These are phyloP conservation scores for Chaunax sp. DNA, from an alignment of 2,797 vertebrate species.

Conservation along the genomic window DNA sequence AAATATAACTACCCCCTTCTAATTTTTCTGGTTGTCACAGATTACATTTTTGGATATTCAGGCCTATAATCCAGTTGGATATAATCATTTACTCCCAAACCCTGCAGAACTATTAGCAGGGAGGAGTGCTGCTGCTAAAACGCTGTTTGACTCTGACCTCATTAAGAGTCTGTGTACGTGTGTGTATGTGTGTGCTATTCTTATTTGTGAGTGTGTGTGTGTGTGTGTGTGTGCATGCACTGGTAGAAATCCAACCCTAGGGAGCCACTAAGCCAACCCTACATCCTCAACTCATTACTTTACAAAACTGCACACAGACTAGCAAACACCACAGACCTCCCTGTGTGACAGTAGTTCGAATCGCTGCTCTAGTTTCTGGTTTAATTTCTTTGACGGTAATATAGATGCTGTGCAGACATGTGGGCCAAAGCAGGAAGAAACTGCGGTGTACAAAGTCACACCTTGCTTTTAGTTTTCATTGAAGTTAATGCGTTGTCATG, in stretches of 20 bases:
- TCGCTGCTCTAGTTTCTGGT: slow-evolving; percentile 52
- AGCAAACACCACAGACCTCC: slow-evolving; percentile 63
- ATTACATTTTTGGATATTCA: slow-evolving; percentile 78
- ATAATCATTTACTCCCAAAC: slow-evolving; percentile 78
- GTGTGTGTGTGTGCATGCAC: slow-evolving; percentile 32
- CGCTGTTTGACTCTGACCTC: slow-evolving; percentile 80
- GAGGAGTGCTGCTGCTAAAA: slow-evolving; percentile 71
- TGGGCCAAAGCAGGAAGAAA: slow-evolving; percentile 41
- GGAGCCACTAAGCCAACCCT: slow-evolving; percentile 76
- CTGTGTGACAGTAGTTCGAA: slow-evolving; percentile 67
- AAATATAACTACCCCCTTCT: slow-evolving; percentile 52
- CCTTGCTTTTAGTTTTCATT: slow-evolving; percentile 31
- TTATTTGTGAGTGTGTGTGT: slow-evolving; percentile 36
- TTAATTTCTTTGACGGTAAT: slow-evolving; percentile 66
- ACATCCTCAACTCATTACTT: slow-evolving; percentile 79
- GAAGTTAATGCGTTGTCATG: slow-evolving; percentile 5
- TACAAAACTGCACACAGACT: slow-evolving; percentile 73
- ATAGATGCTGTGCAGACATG: slow-evolving; percentile 57
- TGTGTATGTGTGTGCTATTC: slow-evolving; percentile 17
- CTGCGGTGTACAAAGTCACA: slow-evolving; percentile 42
- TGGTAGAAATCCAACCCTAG: slow-evolving; percentile 77
- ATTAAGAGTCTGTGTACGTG: slow-evolving; percentile 66
- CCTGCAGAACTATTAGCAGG: slow-evolving; percentile 78
- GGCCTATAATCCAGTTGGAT: slow-evolving; percentile 77
- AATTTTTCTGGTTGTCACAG: slow-evolving; percentile 69